Conservation (phyloP, 2,888 invertebrate genomes). For the Linyphia triangularis region DNA sequence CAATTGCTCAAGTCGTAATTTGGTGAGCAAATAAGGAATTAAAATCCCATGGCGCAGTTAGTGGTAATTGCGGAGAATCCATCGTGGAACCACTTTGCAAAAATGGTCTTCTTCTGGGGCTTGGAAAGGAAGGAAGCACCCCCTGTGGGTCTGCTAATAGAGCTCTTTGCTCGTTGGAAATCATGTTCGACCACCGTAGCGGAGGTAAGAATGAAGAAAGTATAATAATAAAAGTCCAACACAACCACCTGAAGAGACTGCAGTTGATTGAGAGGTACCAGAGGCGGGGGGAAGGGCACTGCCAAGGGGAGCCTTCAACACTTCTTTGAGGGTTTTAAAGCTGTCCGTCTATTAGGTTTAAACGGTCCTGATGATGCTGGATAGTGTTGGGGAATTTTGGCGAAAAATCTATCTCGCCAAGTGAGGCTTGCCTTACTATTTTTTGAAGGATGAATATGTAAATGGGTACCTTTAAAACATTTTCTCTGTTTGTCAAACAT, state of each 20-base stretch:
- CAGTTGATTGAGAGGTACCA: conserved; percentile 65
- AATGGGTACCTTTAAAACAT: no score
- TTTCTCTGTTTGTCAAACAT: no score
- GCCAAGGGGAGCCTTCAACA: conserved; percentile 68
- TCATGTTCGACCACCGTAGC: conserved; percentile 65
- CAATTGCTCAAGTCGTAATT: conserved; percentile 55
- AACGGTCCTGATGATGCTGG: conserved; percentile 65
- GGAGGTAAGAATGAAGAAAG: conserved; percentile 45
- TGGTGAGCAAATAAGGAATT: conserved; percentile 57
- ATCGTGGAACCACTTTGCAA: conserved; percentile 18
- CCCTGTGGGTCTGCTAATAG: conserved; percentile 62
- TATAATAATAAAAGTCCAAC: conserved; percentile 51
- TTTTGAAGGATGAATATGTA: no score
- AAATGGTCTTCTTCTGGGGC: conserved; percentile 8
- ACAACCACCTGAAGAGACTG: conserved; percentile 60
- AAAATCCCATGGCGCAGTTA: conserved; percentile 22
- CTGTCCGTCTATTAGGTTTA: conserved; percentile 74
- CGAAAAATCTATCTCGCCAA: conserved; percentile 38
- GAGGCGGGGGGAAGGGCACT: conserved; percentile 20
- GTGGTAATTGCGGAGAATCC: conserved; percentile 48
- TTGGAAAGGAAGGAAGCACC: background rate
- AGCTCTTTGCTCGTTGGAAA: conserved; percentile 43
- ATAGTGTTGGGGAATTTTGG: conserved; percentile 34
- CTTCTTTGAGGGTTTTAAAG: conserved; percentile 72
- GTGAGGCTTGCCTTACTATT: no score